Conservation (phyloP, 2,888 invertebrate genomes). For the Oasisia sp. region DNA sequence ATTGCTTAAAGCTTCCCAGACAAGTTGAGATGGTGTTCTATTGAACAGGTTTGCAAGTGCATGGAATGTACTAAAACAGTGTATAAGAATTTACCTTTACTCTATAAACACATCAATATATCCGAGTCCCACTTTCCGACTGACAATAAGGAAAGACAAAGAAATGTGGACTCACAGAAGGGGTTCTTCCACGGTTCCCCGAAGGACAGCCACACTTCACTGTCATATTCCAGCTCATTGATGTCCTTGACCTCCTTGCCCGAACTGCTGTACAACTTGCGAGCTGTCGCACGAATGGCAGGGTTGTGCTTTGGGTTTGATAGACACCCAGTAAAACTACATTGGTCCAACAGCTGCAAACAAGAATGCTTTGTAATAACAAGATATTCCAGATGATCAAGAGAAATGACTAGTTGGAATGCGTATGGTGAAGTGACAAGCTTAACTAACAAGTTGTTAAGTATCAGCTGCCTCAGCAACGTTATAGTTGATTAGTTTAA, state of each 20-base stretch:
- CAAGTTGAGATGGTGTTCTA: too few species aligned
- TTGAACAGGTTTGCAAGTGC: too few species aligned
- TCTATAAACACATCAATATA: background rate
- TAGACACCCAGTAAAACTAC: conserved; percentile 41
- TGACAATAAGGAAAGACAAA: background rate
- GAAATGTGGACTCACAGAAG: conserved; percentile 52
- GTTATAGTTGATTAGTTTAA: too few species aligned
- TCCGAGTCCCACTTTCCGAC: background rate
- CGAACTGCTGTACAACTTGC: conserved; percentile 55
- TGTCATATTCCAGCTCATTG: conserved; percentile 51
- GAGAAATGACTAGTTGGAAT: background rate
- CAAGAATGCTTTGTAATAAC: background rate
- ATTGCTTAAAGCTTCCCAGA: too few species aligned
- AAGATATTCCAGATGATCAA: conserved; percentile 12
- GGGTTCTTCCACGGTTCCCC: conserved; percentile 63
- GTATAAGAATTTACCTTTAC: too few species aligned
- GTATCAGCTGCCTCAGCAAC: background rate
- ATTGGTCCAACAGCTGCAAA: conserved; percentile 60
- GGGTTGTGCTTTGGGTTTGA: conserved; percentile 49
- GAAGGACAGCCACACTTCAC: conserved; percentile 62
- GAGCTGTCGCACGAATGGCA: conserved; percentile 55
- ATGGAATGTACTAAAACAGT: too few species aligned
- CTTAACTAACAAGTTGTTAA: background rate
- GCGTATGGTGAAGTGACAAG: background rate
- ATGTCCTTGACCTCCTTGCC: conserved; percentile 59